Conservation (phyloP, 2,888 invertebrate genomes). For the Drosophila acutilabella region DNA sequence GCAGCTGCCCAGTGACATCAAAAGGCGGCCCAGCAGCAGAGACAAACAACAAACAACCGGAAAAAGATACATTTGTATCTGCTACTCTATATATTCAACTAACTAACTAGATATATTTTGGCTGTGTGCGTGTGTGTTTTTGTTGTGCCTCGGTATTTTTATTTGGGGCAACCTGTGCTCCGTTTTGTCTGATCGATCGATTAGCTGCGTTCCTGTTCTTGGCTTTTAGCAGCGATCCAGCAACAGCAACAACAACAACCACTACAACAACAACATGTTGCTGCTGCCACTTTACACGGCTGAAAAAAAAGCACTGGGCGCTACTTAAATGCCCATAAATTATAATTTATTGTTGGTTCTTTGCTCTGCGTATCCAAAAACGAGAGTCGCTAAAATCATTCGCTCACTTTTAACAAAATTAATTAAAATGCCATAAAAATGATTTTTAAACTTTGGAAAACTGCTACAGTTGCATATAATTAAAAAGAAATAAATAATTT, state of each 20-base stretch:
- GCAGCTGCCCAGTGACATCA: slow-evolving; percentile 80
- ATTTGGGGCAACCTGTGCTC: slow-evolving; percentile 74
- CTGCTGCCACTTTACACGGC: slow-evolving; percentile 40
- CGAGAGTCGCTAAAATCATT: slow-evolving; percentile 35
- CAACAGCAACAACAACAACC: slow-evolving; percentile 27
- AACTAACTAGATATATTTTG: slow-evolving; percentile 11
- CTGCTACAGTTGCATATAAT: background rate
- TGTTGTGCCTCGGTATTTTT: slow-evolving; percentile 14
- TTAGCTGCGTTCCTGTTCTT: slow-evolving; percentile 54
- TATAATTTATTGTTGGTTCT: slow-evolving; percentile 74
- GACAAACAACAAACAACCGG: slow-evolving; percentile 62
- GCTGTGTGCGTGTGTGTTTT: background rate
- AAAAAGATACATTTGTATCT: slow-evolving; percentile 62
- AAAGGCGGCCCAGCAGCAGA: slow-evolving; percentile 51
- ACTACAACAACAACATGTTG: slow-evolving; percentile 38
- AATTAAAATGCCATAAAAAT: slow-evolving; percentile 18
- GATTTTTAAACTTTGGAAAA: background rate
- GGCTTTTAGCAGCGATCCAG: slow-evolving; percentile 69
- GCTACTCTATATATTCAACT: slow-evolving; percentile 18
- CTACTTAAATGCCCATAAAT: slow-evolving; percentile 79
- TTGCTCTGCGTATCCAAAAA: slow-evolving; percentile 5
- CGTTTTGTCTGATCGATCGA: slow-evolving; percentile 69
- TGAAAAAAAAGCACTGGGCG: slow-evolving; percentile 43
- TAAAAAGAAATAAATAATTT: slow-evolving; percentile 1
- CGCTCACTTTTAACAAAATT: slow-evolving; percentile 4